Evolutionary conservation across 2,797 vertebrate genomes (phyloP), one percentile per base, ranked within the genome.

Genomic region (Petrocephalus sullivani): DNA sequence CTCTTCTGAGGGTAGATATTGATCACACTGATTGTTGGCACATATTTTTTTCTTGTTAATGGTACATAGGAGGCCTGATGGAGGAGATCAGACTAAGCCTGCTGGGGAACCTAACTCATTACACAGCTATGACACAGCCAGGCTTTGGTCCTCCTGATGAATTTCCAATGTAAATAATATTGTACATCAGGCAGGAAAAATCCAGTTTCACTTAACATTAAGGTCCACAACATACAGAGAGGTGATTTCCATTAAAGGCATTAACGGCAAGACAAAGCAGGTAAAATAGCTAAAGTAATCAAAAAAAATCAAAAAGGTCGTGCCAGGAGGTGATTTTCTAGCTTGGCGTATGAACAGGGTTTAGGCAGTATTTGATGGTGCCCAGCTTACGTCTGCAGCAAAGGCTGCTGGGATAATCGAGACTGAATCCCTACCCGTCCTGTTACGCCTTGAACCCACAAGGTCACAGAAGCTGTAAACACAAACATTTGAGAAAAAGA

Each of bases 161-260:
- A 5, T 33, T 19, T 5, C 33, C 51, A 56, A 1, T 56, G 53
- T 28, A 56, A 23, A 85, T 28, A 33, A 64, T 64, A 64, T 9
- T 28, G 4, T 56, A n/a, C 54, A 58, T 33, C 51, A 33, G 54
- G 51, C 51, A 12, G 19, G 78, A 14, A 46, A 21, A 51, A 49
- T 49, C 19, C 10, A 4, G n/a, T 64, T 19, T 21, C 4, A 87
- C 86, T 67, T 71, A 51, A 53, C 6, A 23, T 23, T 87, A 87
- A 71, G 61, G 86, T 87, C 86, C 86, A 87, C 28, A 87, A 53
- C n/a, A 53, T 87, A 23, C 21, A 71, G 86, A 3, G 19, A 61
- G 85, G 84, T 37, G 41, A 82, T 21, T 82, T 82, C 19, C 19
- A 37, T 21, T 82, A 53, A 23, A 82, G 78, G 9, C 51, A 19